These are phyloP conservation scores for fruit fly (Drosophila melanogaster) DNA, from an alignment of 1,140 invertebrate genomes.

Conservation along the genomic window DNA sequence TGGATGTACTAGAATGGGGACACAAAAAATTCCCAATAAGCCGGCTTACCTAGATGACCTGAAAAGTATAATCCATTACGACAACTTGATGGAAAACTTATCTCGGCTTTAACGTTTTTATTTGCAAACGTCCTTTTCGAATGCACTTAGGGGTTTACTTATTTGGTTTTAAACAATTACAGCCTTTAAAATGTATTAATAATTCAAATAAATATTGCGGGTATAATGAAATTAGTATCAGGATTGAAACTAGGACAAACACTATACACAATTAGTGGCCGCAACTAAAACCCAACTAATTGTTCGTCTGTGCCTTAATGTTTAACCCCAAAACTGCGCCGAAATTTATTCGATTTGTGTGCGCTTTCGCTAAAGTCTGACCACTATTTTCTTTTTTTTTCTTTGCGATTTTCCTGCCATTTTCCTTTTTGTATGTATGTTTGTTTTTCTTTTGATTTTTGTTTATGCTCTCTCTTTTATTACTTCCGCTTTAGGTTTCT, in stretches of 20 bases:
- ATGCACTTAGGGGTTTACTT: neutral
- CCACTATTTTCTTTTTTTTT: constrained; percentile 26
- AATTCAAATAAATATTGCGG: too few species aligned
- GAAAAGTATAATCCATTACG: neutral
- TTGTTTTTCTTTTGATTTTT: constrained; percentile 75
- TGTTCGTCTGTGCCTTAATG: constrained; percentile 42
- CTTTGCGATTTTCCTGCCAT: constrained; percentile 36
- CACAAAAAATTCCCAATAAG: constrained; percentile 23
- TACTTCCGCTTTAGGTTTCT: constrained; percentile 84
- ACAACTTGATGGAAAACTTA: constrained; percentile 2
- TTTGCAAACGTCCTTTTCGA: neutral
- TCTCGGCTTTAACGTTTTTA: neutral
- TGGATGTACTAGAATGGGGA: neutral
- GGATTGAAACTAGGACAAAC: neutral
- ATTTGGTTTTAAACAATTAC: too few species aligned
- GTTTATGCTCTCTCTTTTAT: constrained; percentile 82
- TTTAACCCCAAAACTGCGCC: constrained; percentile 15
- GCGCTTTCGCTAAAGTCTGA: constrained; percentile 15
- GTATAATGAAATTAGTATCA: too few species aligned
- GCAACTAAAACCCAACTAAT: constrained; percentile 33
- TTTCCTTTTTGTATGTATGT: constrained; percentile 50
- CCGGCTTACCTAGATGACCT: constrained; percentile 3
- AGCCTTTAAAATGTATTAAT: too few species aligned
- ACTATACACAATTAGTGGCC: constrained; percentile 39
- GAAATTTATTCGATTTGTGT: neutral